Percentiles rank a stretch among this genome's conserved stretches.
Evolutionary conservation across 2,888 invertebrate species (phyloP).

Genomic region (Cheilosia grossa): DNA sequence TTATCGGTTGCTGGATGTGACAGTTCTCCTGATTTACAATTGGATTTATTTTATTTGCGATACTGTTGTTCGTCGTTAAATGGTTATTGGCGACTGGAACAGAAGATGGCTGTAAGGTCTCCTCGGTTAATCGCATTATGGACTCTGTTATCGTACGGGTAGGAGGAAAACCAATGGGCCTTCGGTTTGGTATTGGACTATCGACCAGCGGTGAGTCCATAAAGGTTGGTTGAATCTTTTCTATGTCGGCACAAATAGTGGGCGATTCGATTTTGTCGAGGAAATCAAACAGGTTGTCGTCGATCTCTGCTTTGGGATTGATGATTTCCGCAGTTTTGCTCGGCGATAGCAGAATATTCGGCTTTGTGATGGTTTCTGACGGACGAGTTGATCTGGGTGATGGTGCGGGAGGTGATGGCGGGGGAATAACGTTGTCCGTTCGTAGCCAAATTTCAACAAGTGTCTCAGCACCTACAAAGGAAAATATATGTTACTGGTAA

Average conservation of each 20-base stretch:
- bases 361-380: constrained; percentile 50
- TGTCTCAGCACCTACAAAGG: constrained; percentile 89
- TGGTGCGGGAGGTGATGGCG: constrained; percentile 18
- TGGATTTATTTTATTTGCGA: constrained; percentile 7
- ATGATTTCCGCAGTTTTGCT: constrained; percentile 73
- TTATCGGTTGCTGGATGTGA: constrained; percentile 42
- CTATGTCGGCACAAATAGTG: constrained; percentile 79
- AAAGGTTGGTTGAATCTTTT: constrained; percentile 82
- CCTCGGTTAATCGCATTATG: constrained; percentile 52
- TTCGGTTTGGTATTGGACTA: constrained; percentile 39
- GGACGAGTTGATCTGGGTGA: constrained; percentile 19
- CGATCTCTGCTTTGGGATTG: constrained; percentile 77
- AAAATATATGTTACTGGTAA: neutral
- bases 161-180: constrained; percentile 56
- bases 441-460: constrained; percentile 89
- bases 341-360: constrained; percentile 71
- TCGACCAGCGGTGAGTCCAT: constrained; percentile 74
- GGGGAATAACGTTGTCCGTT: constrained; percentile 79
- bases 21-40: constrained; percentile 29
- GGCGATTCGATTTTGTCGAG: constrained; percentile 79
- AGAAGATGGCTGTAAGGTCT: neutral
- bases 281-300: constrained; percentile 81
- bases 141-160: constrained; percentile 56
- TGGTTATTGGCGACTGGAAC: neutral
- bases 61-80: constrained; percentile 4